phyloP scores from a whole-genome alignment of 2,888 invertebrate species.

The Melieria crassipennis region DNA sequence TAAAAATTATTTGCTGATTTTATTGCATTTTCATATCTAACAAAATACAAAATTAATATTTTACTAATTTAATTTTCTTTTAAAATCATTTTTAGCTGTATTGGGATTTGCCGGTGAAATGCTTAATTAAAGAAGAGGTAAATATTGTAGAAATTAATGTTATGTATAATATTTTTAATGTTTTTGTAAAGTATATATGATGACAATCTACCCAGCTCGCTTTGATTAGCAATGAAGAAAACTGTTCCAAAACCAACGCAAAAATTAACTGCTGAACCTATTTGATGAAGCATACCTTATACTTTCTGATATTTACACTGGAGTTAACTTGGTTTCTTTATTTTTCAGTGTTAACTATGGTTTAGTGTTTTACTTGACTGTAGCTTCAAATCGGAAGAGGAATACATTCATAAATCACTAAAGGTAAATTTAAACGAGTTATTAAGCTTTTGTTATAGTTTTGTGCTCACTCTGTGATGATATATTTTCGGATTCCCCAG shows the following conservation, averaged over 20 bases:
- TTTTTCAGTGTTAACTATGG: not conserved
- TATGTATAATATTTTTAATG: conserved; percentile 14
- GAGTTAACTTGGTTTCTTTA: not conserved
- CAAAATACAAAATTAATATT: too few relatives aligned
- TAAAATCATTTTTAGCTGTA: not conserved
- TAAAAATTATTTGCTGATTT: conserved; percentile 32
- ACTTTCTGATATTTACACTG: not conserved
- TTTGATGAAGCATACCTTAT: not conserved
- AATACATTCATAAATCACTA: too few relatives aligned
- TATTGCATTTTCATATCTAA: not conserved
- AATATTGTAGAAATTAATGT: not conserved
- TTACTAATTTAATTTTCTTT: too few relatives aligned
- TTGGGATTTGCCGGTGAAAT: not conserved
- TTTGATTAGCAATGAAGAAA: conserved; percentile 54
- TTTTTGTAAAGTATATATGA: conserved; percentile 34
- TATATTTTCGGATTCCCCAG: conserved; percentile 47
- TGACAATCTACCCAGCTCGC: conserved; percentile 56
- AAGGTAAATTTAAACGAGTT: not conserved
- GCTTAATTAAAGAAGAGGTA: not conserved
- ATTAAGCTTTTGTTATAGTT: not conserved
- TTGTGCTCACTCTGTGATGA: conserved; percentile 37
- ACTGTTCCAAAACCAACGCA: conserved; percentile 49
- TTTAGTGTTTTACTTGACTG: not conserved
- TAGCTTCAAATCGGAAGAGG: too few relatives aligned
- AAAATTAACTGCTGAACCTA: conserved; percentile 39